phyloP scores from a whole-genome alignment of 2,888 invertebrate species.

The Ochropacha duplaris region DNA sequence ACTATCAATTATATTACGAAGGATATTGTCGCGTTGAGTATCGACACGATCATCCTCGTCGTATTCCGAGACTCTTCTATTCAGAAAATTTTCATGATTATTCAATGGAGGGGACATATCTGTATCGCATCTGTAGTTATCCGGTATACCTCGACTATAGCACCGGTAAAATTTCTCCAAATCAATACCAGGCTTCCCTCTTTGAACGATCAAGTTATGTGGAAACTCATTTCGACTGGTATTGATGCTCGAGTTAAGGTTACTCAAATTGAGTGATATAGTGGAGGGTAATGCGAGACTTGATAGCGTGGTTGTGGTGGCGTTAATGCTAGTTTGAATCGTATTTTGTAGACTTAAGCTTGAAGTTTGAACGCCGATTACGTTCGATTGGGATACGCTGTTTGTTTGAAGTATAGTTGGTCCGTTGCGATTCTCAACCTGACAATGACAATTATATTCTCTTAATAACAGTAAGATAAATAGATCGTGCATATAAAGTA shows the following conservation, averaged over 20 bases:
- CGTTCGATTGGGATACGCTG: conserved; percentile 50
- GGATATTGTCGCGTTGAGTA: conserved; percentile 54
- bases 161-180: conserved; percentile 58
- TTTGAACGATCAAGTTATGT: conserved; percentile 67
- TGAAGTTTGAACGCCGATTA: conserved; percentile 59
- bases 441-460: conserved; percentile 13
- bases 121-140: conserved; percentile 55
- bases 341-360: conserved; percentile 49
- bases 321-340: conserved; percentile 47
- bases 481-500: no score
- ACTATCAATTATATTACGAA: conserved; percentile 50
- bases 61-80: conserved; percentile 68
- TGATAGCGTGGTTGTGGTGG: conserved; percentile 55
- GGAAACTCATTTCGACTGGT: conserved; percentile 58
- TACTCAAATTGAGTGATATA: conserved; percentile 63
- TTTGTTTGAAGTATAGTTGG: conserved; percentile 58
- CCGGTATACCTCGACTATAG: conserved; percentile 68
- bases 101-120: conserved; percentile 60
- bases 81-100: conserved; percentile 66
- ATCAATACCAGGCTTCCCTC: conserved; percentile 63
- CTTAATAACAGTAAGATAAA: no score
- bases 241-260: conserved; percentile 46
- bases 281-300: conserved; percentile 57
- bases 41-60: conserved; percentile 67
- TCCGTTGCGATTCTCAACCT: conserved; percentile 74